Evolutionary conservation across 2,888 invertebrate species (phyloP), one percentile per base, ranked within the genome.

Genomic region (Cerastis leucographa): DNA sequence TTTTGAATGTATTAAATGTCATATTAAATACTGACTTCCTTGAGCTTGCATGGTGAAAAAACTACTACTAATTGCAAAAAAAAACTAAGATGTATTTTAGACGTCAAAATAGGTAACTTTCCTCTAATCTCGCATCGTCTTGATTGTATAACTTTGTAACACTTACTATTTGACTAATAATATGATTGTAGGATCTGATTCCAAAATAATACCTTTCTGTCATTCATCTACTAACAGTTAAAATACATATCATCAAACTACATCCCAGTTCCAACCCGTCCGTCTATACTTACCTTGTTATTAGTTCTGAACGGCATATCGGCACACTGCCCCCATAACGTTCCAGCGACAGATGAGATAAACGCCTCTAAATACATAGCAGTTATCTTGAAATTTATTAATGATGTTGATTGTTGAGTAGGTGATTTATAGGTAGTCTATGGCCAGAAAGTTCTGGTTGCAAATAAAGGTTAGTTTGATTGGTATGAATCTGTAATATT

Each of bases 281-380:
- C n/a, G 42, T 2, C 1, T 12, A 14, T 46, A 76, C 29, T n/a
- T 51, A 44, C 54, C 68, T 72, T 65, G 42, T 67, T 64, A 71
- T 71, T 74, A 64, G 3, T 29, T 68, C 51, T 67, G 51, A 61
- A 56, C 35, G 42, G 72, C 40, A 66, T 62, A 40, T 35, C 49
- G 71, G 19, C 84, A 79, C 8, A 75, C 70, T 83, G 75, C 14
- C 75, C 80, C 11, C 71, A 49, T 49, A 69, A 2, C 9, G 11
- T 19, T 35, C 19, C 14, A 64, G 61, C 59, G 46, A 74, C 54
- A 61, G 74, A 46, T 22, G 19, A 59, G 68, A 70, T 71, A 71
- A 80, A 67, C 22, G 54, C 17, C 12, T 12, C 40, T 76, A 64
- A 70, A 67, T 61, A 74, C n/a, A 35, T 59, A 59, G 17, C 22